Percentiles rank a stretch among this genome's conserved stretches.
These are phyloP conservation scores for Malaclemys terrapin DNA, from an alignment of 2,113 vertebrate genomes.

Conservation along the genomic window DNA sequence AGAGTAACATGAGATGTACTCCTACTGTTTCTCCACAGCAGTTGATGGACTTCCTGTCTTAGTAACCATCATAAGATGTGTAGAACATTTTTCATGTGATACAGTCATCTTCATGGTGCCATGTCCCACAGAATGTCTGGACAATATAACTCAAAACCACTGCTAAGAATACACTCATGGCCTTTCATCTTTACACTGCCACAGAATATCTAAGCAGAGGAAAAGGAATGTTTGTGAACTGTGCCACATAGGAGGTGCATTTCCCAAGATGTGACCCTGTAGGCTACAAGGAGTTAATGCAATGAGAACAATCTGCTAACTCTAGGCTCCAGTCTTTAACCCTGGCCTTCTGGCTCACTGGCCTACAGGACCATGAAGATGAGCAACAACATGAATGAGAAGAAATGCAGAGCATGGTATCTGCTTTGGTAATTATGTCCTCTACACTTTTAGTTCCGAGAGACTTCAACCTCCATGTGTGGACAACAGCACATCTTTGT, in stretches of 20 bases:
- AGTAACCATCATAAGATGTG: rapidly evolving
- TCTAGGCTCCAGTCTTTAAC: neutral
- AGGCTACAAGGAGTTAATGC: rapidly evolving
- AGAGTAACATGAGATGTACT: neutral
- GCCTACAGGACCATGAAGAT: neutral
- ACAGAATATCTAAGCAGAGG: rapidly evolving
- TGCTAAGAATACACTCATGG: neutral
- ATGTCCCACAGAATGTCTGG: neutral
- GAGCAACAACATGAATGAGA: neutral
- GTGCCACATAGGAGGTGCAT: neutral
- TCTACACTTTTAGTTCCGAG: neutral
- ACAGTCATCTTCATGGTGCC: neutral
- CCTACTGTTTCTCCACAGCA: neutral
- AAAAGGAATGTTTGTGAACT: neutral
- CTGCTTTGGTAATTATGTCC: rapidly evolving
- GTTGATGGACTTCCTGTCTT: rapidly evolving
- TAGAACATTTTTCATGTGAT: rapidly evolving
- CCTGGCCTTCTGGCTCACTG: neutral
- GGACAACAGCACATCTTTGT: neutral
- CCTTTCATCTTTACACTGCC: neutral
- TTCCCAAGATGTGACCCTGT: neutral
- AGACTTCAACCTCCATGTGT: neutral
- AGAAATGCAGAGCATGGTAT: rapidly evolving
- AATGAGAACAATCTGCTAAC: neutral
- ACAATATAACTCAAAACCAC: neutral